Evolutionary conservation across 2,113 vertebrate genomes (phyloP), one percentile per base, ranked within the genome.

Genomic region (Calypte anna): DNA sequence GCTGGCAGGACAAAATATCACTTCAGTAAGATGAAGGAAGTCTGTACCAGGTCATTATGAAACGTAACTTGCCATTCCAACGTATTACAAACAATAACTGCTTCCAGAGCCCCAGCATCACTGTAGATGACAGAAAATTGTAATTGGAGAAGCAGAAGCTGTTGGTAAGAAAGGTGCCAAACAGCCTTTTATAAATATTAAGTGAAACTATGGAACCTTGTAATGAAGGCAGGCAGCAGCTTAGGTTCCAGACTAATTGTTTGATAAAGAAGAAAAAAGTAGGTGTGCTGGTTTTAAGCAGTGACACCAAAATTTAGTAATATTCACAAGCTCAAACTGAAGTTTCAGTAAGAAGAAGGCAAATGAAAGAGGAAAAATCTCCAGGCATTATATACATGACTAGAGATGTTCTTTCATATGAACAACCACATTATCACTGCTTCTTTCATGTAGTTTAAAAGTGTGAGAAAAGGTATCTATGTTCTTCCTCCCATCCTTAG

Each of bases 401-500:
- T 69, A 54, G 44, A 86, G 27, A 61, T 36, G 36, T 78, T 76
- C 33, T 75, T 84, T 84, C 43, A 43, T 28, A 50, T 20, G 79
- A 73, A 77, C 46, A 89, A 53, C 24, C 25, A 12, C 51, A 72
- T 40, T 30, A 91, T 31, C n/a, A 70, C 27, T 59, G 62, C 8
- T 69, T 79, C 58, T 91, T 73, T 64, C 40, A 76, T 13, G 67
- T 15, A 79, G 30, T 25, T 79, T 75, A 31, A 21, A 78, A 78
- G 67, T 38, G 22, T 75, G 17, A n/a, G 55, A 63, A 91, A 88
- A 85, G 17, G 78, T 61, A 80, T 48, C 59, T 90, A 80, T n/a
- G 76, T 67, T 87, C 59, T 94, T 93, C 72, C 59, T 90, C 46
- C 72, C 79, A 95, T 88, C 72, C 82, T 94, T 57, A 94, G 23